phyloP scores from a whole-genome alignment of 92 coral and sea anemone genomes.

The Muricea muricata region DNA sequence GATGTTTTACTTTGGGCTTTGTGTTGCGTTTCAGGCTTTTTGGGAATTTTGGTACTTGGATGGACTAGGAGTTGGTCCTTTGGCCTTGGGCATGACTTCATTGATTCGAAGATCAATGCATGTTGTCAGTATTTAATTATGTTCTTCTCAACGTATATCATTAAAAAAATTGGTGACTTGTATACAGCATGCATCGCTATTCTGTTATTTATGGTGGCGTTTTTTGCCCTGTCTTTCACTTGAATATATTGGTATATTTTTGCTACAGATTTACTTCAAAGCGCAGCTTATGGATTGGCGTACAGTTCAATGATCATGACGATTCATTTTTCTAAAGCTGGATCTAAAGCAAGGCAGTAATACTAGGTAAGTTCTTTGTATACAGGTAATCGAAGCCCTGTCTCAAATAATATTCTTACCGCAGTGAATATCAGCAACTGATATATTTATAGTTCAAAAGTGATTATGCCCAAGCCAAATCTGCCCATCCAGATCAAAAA shows the following conservation, averaged over 20 bases:
- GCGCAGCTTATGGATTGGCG: not conserved
- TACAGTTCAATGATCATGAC: not conserved
- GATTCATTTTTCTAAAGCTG: not conserved
- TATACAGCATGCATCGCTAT: not conserved
- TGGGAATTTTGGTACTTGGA: conserved; percentile 12
- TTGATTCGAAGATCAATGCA: not conserved
- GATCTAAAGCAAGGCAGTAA: not conserved
- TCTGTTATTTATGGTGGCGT: not conserved
- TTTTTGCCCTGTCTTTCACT: not conserved
- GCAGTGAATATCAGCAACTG: too few species aligned
- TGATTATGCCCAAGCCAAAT: too few species aligned
- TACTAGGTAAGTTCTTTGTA: too few species aligned
- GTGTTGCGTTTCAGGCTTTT: not conserved
- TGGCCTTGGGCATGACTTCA: not conserved
- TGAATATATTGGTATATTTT: not conserved
- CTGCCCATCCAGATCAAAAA: too few species aligned
- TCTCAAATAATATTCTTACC: too few species aligned
- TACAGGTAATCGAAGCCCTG: too few species aligned
- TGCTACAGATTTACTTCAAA: not conserved
- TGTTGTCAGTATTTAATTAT: not conserved
- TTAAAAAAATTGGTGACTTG: not conserved
- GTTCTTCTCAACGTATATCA: not conserved
- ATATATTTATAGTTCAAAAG: too few species aligned
- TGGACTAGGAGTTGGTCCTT: not conserved
- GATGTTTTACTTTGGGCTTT: not conserved